Conservation (phyloP, 2,888 invertebrate genomes). For the Hypolimnas misippus region DNA sequence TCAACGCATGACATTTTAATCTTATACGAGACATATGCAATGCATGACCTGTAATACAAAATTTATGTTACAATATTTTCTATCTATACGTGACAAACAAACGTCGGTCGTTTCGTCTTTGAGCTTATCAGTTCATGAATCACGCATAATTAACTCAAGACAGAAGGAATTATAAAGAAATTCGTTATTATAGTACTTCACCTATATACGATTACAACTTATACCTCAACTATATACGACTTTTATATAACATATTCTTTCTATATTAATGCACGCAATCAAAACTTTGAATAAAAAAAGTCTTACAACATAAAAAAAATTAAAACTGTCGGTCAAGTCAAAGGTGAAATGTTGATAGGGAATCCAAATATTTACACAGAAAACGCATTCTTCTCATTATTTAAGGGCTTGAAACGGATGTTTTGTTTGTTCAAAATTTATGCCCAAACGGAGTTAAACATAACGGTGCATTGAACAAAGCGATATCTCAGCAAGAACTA, state of each 20-base stretch:
- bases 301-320: background rate
- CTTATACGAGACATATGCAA: background rate
- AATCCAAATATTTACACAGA: slow-evolving; percentile 41
- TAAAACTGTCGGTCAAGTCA: slow-evolving; percentile 36
- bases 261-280: no score
- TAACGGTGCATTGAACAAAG: slow-evolving; percentile 62
- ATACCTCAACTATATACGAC: no score
- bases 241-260: no score
- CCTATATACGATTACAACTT: no score
- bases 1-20: slow-evolving; percentile 4
- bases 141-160: no score
- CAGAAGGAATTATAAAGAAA: no score
- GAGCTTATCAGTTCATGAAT: no score
- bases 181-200: no score
- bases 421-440: slow-evolving; percentile 53
- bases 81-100: background rate
- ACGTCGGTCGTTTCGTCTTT: no score
- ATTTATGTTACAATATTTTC: background rate
- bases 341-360: slow-evolving; percentile 41
- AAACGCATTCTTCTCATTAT: slow-evolving; percentile 46
- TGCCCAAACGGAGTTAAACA: slow-evolving; percentile 60
- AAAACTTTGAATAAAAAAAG: no score
- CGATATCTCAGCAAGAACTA: slow-evolving; percentile 55
- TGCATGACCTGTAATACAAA: slow-evolving; percentile 11
- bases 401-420: slow-evolving; percentile 51